These are phyloP conservation scores for Orthonychiurus folsomi DNA, from an alignment of 2,888 invertebrate species.

Conservation along the genomic window DNA sequence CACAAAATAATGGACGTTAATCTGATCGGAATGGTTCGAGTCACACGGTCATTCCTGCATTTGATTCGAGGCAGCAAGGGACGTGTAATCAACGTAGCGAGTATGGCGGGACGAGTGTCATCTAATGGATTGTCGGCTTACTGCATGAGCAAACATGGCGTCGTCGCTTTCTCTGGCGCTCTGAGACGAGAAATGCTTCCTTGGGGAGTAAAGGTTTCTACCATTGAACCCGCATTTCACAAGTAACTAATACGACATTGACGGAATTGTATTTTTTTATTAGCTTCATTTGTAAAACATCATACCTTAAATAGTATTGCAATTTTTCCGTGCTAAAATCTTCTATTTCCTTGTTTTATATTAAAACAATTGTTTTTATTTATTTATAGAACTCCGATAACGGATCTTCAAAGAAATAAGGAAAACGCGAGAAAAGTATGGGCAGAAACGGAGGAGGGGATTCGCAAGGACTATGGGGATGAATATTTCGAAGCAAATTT, in stretches of 20 bases:
- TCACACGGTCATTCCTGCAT: background rate
- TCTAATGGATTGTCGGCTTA: background rate
- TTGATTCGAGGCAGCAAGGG: background rate
- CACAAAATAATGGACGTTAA: slow-evolving; percentile 1
- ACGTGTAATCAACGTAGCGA: background rate
- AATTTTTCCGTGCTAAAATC: too few relatives aligned
- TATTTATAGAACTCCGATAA: slow-evolving; percentile 8
- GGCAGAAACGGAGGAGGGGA: background rate
- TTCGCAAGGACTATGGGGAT: background rate
- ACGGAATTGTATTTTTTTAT: background rate
- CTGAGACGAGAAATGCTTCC: background rate
- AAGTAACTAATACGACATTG: background rate
- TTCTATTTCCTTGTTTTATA: too few relatives aligned
- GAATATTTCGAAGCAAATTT: background rate
- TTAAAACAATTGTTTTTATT: background rate
- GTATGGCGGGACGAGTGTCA: background rate
- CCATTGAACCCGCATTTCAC: slow-evolving; percentile 2
- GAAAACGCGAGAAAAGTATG: background rate
- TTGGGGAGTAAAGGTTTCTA: slow-evolving; percentile 3
- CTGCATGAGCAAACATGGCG: slow-evolving; percentile 7
- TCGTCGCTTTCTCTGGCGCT: background rate
- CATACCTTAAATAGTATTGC: too few relatives aligned
- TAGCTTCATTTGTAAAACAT: too few relatives aligned
- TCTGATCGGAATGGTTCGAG: slow-evolving; percentile 2
- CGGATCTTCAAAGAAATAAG: background rate